These are phyloP conservation scores for Limnephilus auricula DNA, from an alignment of 2,888 invertebrate species.

Conservation along the genomic window DNA sequence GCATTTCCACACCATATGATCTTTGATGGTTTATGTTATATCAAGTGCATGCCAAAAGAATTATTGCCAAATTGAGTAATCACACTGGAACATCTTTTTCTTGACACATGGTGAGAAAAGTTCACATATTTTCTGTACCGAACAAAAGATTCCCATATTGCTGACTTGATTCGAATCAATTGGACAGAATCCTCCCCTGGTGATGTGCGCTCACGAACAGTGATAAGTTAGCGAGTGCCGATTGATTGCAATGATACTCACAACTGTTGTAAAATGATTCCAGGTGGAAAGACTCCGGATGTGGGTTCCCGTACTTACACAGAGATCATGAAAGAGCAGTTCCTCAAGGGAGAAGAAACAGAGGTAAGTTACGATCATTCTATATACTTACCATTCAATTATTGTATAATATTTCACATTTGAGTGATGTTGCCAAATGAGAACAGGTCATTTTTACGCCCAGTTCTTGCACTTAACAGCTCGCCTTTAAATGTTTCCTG, in stretches of 20 bases:
- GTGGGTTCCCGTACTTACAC: constrained; percentile 95
- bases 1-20: neutral
- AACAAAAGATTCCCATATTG: neutral
- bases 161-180: neutral
- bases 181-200: constrained; percentile 14
- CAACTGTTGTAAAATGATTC: constrained; percentile 72
- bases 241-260: constrained; percentile 63
- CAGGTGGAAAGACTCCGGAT: constrained; percentile 99
- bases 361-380: constrained; percentile 81
- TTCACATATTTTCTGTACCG: neutral
- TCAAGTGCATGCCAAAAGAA: neutral
- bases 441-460: neutral
- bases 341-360: constrained; percentile 92
- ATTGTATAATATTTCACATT: neutral
- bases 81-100: neutral
- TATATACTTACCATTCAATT: neutral
- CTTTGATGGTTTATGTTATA: neutral
- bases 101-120: neutral
- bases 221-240: constrained; percentile 60
- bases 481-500: too few relatives aligned
- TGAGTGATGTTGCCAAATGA: neutral
- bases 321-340: constrained; percentile 98
- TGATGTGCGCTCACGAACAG: neutral
- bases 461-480: too few relatives aligned
- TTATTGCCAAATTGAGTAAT: neutral